A percentile compares a stretch with the other conserved stretches of the same genome.
These are phyloP conservation scores for Corythornis cristatus DNA, from an alignment of 2,113 vertebrate genomes.

Conservation along the genomic window DNA sequence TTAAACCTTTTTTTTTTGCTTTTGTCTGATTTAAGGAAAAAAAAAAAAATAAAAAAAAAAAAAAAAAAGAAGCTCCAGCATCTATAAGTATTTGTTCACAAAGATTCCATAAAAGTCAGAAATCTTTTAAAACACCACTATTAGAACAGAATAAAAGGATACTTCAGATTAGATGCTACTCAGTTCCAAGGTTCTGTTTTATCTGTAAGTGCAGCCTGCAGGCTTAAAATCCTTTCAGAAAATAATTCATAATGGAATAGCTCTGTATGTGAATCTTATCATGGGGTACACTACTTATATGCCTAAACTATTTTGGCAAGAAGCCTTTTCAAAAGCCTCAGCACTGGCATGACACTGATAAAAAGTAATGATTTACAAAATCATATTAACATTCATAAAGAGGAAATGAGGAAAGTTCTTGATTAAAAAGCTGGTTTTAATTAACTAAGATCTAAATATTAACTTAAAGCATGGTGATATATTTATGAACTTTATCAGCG, in stretches of 20 bases:
- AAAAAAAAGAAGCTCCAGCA: background rate
- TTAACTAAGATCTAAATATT: constrained; percentile 27
- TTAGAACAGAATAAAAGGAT: background rate
- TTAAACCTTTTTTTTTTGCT: too few species aligned
- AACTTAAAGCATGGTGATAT: constrained; percentile 29
- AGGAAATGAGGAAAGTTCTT: constrained; percentile 26
- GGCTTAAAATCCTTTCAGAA: constrained; percentile 20
- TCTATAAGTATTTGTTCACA: background rate
- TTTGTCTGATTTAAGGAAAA: too few species aligned
- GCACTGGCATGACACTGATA: background rate
- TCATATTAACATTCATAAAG: constrained; percentile 38
- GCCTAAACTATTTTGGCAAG: constrained; percentile 17
- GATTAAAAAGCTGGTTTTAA: constrained; percentile 37
- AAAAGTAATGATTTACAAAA: constrained; percentile 38
- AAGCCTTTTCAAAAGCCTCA: background rate
- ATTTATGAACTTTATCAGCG: constrained; percentile 33
- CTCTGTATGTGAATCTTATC: constrained; percentile 25
- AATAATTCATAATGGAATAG: background rate
- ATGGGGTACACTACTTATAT: background rate
- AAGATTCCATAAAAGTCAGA: background rate
- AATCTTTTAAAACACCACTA: background rate
- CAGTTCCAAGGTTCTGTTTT: background rate
- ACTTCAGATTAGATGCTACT: constrained; percentile 6
- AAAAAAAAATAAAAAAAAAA: background rate
- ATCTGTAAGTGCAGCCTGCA: constrained; percentile 18